Evolutionary conservation across 2,113 vertebrate species (phyloP).

Genomic region (Raja brachyura): DNA sequence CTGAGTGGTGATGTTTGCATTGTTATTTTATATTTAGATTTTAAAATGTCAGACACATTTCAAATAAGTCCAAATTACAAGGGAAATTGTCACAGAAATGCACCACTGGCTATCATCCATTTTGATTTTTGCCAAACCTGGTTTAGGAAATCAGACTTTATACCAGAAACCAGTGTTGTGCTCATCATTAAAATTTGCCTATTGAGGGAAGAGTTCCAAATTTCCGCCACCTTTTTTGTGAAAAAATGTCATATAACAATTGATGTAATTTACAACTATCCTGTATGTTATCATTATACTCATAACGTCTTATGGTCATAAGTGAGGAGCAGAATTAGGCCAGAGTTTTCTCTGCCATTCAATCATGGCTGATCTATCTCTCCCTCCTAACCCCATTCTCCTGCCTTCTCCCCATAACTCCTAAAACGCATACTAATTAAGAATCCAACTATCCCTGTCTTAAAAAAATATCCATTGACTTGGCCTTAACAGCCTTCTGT

Average conservation of each 20-base stretch:
- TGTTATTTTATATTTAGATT: neutral
- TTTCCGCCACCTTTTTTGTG: neutral
- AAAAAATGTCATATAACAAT: neutral
- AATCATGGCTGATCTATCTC: no score
- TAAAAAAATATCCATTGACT: no score
- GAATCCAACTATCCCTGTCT: no score
- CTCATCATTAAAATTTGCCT: neutral
- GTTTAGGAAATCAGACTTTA: neutral
- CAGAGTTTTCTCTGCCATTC: no score
- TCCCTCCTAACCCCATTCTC: no score
- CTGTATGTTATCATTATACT: no score
- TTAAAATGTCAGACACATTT: neutral
- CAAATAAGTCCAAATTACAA: neutral
- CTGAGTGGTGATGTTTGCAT: neutral
- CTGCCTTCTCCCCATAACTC: no score
- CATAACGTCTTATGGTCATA: no score
- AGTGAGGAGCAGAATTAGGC: no score
- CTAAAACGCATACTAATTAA: no score
- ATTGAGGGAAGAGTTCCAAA: neutral
- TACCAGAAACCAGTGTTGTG: neutral
- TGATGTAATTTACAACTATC: no score
- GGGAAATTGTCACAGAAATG: neutral
- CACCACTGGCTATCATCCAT: neutral
- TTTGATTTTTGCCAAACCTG: neutral
- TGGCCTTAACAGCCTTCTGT: no score